These are phyloP conservation scores for Aptenodytes forsteri DNA, from an alignment of 2,113 vertebrate genomes.

Conservation along the genomic window DNA sequence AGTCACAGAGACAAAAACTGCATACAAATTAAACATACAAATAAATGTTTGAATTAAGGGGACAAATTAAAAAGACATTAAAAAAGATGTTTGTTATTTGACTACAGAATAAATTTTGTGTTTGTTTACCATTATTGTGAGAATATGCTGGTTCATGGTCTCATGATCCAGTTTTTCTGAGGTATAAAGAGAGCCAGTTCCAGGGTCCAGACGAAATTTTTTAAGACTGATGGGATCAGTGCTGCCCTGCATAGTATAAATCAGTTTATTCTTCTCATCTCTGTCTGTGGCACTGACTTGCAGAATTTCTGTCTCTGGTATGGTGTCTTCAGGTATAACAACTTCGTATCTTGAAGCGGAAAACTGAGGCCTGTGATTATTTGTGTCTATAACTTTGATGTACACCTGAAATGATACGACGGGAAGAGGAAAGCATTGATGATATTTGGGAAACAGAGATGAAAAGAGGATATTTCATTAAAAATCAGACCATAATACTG, in stretches of 20 bases:
- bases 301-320: constrained; percentile 87
- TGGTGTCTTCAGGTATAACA: constrained; percentile 86
- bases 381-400: constrained; percentile 96
- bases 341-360: constrained; percentile 87
- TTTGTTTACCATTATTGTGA: constrained; percentile 89
- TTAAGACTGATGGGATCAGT: constrained; percentile 89
- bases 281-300: constrained; percentile 87
- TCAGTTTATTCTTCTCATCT: constrained; percentile 97
- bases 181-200: constrained; percentile 86
- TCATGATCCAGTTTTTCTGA: constrained; percentile 91
- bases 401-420: constrained; percentile 81
- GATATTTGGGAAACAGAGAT: background rate
- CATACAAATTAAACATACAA: background rate
- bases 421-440: background rate
- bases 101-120: background rate
- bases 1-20: background rate
- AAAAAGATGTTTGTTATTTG: background rate
- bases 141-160: constrained; percentile 86
- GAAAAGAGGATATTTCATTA: background rate
- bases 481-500: background rate
- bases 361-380: constrained; percentile 95
- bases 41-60: background rate
- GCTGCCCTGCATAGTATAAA: constrained; percentile 93
- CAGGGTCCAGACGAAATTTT: constrained; percentile 93
- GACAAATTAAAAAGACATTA: background rate